phyloP scores from a whole-genome alignment of 2,888 invertebrate genomes.

The Automeris io region DNA sequence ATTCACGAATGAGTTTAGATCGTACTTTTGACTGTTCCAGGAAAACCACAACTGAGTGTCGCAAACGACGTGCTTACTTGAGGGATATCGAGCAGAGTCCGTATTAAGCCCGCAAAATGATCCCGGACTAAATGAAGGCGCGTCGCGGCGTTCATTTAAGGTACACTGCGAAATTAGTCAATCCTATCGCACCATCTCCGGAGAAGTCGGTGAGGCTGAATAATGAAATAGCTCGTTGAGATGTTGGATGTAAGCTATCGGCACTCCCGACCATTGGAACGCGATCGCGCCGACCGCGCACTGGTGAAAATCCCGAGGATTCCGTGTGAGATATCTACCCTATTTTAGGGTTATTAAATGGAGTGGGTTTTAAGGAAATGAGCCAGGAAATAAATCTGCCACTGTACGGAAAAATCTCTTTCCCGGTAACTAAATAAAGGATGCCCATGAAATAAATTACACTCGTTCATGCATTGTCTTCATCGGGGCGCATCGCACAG shows the following conservation, averaged over 20 bases:
- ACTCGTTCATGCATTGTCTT: constrained; percentile 58
- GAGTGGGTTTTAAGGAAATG: constrained; percentile 73
- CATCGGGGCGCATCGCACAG: constrained; percentile 38
- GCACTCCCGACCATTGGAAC: constrained; percentile 43
- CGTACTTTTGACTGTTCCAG: constrained; percentile 29
- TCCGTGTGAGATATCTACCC: constrained; percentile 65
- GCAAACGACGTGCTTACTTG: constrained; percentile 64
- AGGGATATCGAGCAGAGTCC: constrained; percentile 49
- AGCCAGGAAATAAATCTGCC: constrained; percentile 58
- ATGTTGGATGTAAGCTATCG: constrained; percentile 52
- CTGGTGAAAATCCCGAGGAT: constrained; percentile 63
- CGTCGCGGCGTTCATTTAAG: constrained; percentile 45
- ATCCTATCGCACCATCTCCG: constrained; percentile 63
- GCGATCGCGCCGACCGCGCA: constrained; percentile 41
- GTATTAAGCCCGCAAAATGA: constrained; percentile 58
- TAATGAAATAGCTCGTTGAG: constrained; percentile 71
- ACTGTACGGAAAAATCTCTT: constrained; percentile 49
- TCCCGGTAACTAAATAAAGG: constrained; percentile 53
- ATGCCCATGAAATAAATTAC: constrained; percentile 58
- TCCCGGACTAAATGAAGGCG: constrained; percentile 58
- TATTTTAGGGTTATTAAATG: constrained; percentile 71
- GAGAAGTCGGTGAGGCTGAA: constrained; percentile 55
- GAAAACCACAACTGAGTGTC: constrained; percentile 29
- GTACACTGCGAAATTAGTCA: constrained; percentile 69
- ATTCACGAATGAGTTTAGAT: constrained; percentile 39